phyloP scores from a whole-genome alignment of 2,888 invertebrate genomes.

The Podotricha telesiphe region DNA sequence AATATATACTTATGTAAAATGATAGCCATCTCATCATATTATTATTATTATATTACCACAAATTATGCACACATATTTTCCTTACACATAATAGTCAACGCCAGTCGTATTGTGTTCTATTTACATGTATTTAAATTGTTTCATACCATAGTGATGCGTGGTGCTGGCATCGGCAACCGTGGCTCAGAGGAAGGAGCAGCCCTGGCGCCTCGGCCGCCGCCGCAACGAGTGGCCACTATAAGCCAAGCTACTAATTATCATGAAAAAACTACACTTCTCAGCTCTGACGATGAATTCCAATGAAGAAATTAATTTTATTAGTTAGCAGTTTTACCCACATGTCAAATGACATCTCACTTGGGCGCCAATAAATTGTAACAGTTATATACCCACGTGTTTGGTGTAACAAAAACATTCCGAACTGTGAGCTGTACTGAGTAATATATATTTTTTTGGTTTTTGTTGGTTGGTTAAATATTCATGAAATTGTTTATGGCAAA shows the following conservation, averaged over 20 bases:
- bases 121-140: background rate
- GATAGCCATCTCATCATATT: too few relatives aligned
- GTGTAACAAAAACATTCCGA: background rate
- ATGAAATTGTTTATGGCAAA: background rate
- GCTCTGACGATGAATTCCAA: slow-evolving; percentile 98
- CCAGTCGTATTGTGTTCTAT: background rate
- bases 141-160: slow-evolving; percentile 69
- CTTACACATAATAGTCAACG: background rate
- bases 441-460: background rate
- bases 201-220: slow-evolving; percentile 84
- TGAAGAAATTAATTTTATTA: slow-evolving; percentile 63
- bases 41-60: too few relatives aligned
- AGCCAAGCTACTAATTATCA: slow-evolving; percentile 91
- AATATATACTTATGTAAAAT: too few relatives aligned
- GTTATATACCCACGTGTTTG: slow-evolving; percentile 3
- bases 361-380: background rate
- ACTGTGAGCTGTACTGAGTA: background rate
- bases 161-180: slow-evolving; percentile 62
- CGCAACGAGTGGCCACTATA: slow-evolving; percentile 91
- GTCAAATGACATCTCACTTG: slow-evolving; percentile 8
- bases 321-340: slow-evolving; percentile 2
- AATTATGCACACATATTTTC: slow-evolving; percentile 1
- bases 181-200: slow-evolving; percentile 75
- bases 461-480: background rate
- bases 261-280: slow-evolving; percentile 97